Conservation (phyloP, 2,888 invertebrate genomes). For the Nymphalis urticae region DNA sequence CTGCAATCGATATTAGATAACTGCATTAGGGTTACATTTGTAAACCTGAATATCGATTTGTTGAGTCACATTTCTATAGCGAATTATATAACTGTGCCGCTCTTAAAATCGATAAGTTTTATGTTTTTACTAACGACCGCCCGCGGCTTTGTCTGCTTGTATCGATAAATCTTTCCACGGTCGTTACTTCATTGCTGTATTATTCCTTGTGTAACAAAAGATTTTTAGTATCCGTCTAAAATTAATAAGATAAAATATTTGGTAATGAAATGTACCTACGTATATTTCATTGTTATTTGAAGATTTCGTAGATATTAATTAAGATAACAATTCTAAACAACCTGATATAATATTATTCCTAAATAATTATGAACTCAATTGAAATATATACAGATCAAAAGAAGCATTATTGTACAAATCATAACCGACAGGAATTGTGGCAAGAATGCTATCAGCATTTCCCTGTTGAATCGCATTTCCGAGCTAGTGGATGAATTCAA, state of each 20-base stretch:
- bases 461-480: too few relatives aligned
- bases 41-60: constrained; percentile 56
- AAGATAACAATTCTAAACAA: too few relatives aligned
- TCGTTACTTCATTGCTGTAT: constrained; percentile 15
- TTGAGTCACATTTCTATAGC: constrained; percentile 59
- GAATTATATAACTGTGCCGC: constrained; percentile 40
- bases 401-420: too few relatives aligned
- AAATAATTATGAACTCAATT: too few relatives aligned
- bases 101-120: constrained; percentile 44
- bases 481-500: too few relatives aligned
- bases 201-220: constrained; percentile 23
- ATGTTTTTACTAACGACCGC: constrained; percentile 43
- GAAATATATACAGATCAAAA: too few relatives aligned
- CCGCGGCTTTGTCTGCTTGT: constrained; percentile 41
- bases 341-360: too few relatives aligned
- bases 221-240: constrained; percentile 12
- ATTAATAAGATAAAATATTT: constrained; percentile 1
- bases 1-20: constrained; percentile 75
- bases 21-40: constrained; percentile 68
- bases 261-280: too few relatives aligned
- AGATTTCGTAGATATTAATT: too few relatives aligned
- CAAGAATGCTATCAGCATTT: too few relatives aligned
- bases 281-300: too few relatives aligned
- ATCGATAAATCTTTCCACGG: constrained; percentile 20
- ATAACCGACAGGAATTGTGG: too few relatives aligned